phyloP scores from a whole-genome alignment of 1,140 invertebrate species.

The fruit fly (Drosophila melanogaster) region Release_6_plus_ISO1_MT NT_037436.4:21679501-21680000 shows the following conservation, averaged over 20 bases:
- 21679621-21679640: background rate
- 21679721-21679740: constrained; percentile 70
- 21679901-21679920: too few relatives aligned
- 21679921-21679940: too few relatives aligned
- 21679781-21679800: background rate
- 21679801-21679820: background rate
- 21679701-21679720: constrained; percentile 40
- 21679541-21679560: constrained; percentile 56
- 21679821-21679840: too few relatives aligned
- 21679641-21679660: constrained; percentile 1
- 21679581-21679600: constrained; percentile 20
- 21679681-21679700: constrained; percentile 5
- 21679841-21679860: too few relatives aligned
- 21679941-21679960: too few relatives aligned
- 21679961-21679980: background rate
- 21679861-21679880: too few relatives aligned
- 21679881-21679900: too few relatives aligned
- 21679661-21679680: constrained; percentile 3
- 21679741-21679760: constrained; percentile 53
- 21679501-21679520: constrained; percentile 34
- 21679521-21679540: constrained; percentile 39
- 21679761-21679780: background rate
- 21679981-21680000: too few relatives aligned
- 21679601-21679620: constrained; percentile 3
- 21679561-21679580: constrained; percentile 1